A percentile compares a stretch with the other conserved stretches of the same genome.
Evolutionary conservation across 2,797 vertebrate species (phyloP).

Genomic region (Podarcis siculus): DNA sequence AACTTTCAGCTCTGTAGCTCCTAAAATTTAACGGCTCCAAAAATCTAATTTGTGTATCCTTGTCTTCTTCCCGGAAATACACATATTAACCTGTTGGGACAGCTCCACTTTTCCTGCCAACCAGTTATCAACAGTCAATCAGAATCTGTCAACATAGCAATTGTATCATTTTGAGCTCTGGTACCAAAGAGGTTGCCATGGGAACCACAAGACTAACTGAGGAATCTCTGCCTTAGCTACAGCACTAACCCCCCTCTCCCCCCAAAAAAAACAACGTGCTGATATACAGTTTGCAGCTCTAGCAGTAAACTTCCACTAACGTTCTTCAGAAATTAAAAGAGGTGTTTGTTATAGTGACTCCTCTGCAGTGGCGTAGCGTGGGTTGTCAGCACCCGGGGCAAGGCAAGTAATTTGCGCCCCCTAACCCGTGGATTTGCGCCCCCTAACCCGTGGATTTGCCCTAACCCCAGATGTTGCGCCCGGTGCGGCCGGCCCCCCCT

Average conservation of each 20-base stretch:
- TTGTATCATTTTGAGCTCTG: constrained; percentile 61
- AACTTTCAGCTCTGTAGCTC: constrained; percentile 50
- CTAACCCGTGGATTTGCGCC: too few species aligned
- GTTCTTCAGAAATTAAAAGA: constrained; percentile 62
- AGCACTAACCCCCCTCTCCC: constrained; percentile 45
- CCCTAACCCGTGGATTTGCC: too few species aligned
- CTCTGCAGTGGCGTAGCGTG: too few species aligned
- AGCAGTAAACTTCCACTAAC: constrained; percentile 67
- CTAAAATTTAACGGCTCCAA: constrained; percentile 52
- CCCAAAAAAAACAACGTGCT: constrained; percentile 44
- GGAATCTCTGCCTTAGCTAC: constrained; percentile 70
- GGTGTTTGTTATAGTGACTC: constrained; percentile 44
- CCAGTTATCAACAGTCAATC: constrained; percentile 72
- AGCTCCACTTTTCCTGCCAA: constrained; percentile 63
- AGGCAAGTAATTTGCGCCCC: too few species aligned
- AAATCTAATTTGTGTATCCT: constrained; percentile 42
- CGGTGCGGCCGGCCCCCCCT: too few species aligned
- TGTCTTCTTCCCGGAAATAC: constrained; percentile 65
- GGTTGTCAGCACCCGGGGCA: too few species aligned
- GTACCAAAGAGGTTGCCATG: constrained; percentile 71
- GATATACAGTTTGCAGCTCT: constrained; percentile 61
- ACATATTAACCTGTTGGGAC: constrained; percentile 60
- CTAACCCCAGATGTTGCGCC: too few species aligned
- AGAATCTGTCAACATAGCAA: constrained; percentile 74
- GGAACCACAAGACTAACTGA: constrained; percentile 71